These are phyloP conservation scores for Cinclus mexicanus DNA, from an alignment of 2,113 vertebrate species.

Conservation along the genomic window DNA sequence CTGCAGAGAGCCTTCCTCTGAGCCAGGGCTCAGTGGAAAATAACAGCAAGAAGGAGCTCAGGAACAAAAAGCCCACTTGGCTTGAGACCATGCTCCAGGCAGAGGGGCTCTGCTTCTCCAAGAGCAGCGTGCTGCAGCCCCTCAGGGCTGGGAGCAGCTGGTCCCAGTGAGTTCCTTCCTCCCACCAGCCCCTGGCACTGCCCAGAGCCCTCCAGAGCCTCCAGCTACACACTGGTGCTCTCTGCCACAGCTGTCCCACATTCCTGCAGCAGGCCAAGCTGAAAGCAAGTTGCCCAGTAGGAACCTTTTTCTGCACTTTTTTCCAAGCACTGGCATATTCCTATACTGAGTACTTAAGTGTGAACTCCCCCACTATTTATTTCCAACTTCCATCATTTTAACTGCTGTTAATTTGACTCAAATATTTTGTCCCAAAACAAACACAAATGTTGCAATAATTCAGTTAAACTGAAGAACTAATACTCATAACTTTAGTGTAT, in stretches of 20 bases:
- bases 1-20: not conserved
- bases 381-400: not conserved
- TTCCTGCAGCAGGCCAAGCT: not conserved
- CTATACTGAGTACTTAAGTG: not conserved
- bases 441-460: not conserved
- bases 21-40: not conserved
- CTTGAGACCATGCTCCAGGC: not conserved
- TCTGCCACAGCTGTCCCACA: not conserved
- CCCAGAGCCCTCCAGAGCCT: not conserved
- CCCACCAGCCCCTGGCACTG: not conserved
- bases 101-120: not conserved
- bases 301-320: not conserved
- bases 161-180: rapidly evolving
- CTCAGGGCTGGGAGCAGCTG: not conserved
- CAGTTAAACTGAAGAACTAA: not conserved
- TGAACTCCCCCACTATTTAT: not conserved
- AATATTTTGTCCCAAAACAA: not conserved
- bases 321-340: not conserved
- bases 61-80: not conserved
- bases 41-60: not conserved
- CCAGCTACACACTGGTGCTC: rapidly evolving
- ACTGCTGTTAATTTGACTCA: not conserved
- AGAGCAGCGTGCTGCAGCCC: not conserved
- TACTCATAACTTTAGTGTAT: not conserved
- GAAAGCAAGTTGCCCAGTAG: not conserved